Conservation (phyloP, 2,113 vertebrate genomes). For the Procapra przewalskii region DNA sequence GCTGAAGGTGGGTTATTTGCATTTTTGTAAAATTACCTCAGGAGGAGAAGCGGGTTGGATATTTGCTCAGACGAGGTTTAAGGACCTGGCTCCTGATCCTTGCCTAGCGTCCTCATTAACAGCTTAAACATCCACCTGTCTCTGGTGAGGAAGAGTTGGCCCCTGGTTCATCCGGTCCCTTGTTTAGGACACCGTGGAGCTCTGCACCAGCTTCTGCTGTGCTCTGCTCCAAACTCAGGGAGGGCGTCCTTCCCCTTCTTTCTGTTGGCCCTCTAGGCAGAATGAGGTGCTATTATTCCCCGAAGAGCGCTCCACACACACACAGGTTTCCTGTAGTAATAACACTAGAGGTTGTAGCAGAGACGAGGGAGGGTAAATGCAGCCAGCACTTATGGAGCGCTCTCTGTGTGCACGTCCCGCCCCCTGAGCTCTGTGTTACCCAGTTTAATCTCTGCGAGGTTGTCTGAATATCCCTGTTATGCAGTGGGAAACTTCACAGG, state of each 20-base stretch:
- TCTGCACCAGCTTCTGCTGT: not conserved
- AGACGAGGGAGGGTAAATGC: no score
- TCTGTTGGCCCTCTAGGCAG: not conserved
- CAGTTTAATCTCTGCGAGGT: not conserved
- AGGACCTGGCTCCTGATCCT: not conserved
- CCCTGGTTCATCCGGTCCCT: not conserved
- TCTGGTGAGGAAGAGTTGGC: not conserved
- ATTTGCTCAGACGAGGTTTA: not conserved
- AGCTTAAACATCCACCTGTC: not conserved
- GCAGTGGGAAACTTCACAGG: not conserved
- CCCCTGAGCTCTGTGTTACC: not conserved
- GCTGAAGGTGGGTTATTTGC: not conserved
- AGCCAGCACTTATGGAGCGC: not conserved
- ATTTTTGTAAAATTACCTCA: not conserved
- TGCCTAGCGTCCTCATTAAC: not conserved
- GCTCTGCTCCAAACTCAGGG: not conserved
- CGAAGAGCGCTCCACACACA: not conserved
- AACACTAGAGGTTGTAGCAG: not conserved
- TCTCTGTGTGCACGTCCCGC: not conserved
- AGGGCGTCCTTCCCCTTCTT: not conserved
- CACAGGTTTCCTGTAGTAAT: rapidly evolving
- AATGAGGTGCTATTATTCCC: not conserved
- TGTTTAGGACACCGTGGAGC: not conserved
- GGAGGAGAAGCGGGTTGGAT: not conserved
- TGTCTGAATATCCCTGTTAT: not conserved